Conservation (phyloP, 2,888 invertebrate species). For the Diarsia rubi region DNA sequence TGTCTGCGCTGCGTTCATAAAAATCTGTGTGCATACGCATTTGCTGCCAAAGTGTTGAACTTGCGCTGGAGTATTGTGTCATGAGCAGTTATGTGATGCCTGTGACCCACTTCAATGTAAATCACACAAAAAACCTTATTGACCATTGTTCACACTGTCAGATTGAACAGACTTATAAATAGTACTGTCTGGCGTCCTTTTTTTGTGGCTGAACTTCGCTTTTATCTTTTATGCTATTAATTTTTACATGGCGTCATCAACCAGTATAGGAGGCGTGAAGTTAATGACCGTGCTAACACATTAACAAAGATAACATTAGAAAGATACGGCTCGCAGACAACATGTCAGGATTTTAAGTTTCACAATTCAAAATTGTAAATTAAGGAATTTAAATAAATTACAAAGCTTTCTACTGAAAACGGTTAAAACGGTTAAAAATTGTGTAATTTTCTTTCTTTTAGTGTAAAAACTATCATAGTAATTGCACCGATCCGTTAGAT, state of each 20-base stretch:
- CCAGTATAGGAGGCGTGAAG: conserved; percentile 3
- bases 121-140: conserved; percentile 78
- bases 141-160: conserved; percentile 74
- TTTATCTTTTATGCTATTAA: conserved; percentile 46
- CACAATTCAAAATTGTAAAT: conserved; percentile 15
- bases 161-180: conserved; percentile 43
- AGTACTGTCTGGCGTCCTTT: conserved; percentile 35
- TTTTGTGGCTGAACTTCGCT: conserved; percentile 37
- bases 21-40: conserved; percentile 62
- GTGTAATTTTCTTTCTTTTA: conserved; percentile 33
- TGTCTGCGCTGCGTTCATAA: conserved; percentile 49
- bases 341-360: conserved; percentile 25
- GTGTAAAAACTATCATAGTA: conserved; percentile 40
- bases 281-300: conserved; percentile 36
- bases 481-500: conserved; percentile 57
- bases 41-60: conserved; percentile 79
- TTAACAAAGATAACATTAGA: conserved; percentile 1
- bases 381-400: conserved; percentile 26
- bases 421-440: conserved; percentile 16
- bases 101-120: conserved; percentile 82
- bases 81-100: conserved; percentile 85
- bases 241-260: conserved; percentile 36
- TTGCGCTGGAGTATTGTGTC: conserved; percentile 81
- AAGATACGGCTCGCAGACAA: not conserved
- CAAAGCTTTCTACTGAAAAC: conserved; percentile 38